phyloP scores from a whole-genome alignment of 2,888 invertebrate species.

The Caradrina kadenii region DNA sequence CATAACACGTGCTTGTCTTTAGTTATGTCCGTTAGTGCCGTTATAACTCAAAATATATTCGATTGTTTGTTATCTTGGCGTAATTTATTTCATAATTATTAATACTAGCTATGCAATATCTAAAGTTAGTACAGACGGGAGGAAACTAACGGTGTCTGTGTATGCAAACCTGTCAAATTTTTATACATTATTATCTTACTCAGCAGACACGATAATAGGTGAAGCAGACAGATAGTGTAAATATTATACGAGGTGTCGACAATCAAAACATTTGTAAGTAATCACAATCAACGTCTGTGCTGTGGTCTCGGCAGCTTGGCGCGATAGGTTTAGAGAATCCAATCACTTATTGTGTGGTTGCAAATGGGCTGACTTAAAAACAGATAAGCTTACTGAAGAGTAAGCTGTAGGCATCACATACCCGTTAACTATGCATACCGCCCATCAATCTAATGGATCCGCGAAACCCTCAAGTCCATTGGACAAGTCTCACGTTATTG shows the following conservation, averaged over 20 bases:
- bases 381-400: too few relatives aligned
- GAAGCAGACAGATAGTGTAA: slow-evolving; percentile 27
- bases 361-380: too few relatives aligned
- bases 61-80: neutral
- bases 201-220: slow-evolving; percentile 24
- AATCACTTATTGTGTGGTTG: slow-evolving; percentile 1
- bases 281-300: slow-evolving; percentile 22
- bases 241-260: slow-evolving; percentile 35
- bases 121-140: slow-evolving; percentile 7
- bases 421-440: too few relatives aligned
- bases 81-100: neutral
- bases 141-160: slow-evolving; percentile 18
- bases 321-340: slow-evolving; percentile 25
- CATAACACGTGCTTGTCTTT: neutral
- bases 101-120: neutral
- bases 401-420: too few relatives aligned
- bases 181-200: slow-evolving; percentile 36
- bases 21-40: neutral
- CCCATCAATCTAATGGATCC: too few relatives aligned
- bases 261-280: slow-evolving; percentile 30
- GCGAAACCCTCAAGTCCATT: too few relatives aligned
- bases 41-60: neutral
- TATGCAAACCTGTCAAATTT: slow-evolving; percentile 16
- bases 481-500: too few relatives aligned
- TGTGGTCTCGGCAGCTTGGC: neutral